phyloP scores from a whole-genome alignment of 2,888 invertebrate species.

The Pandemis heparana region DNA sequence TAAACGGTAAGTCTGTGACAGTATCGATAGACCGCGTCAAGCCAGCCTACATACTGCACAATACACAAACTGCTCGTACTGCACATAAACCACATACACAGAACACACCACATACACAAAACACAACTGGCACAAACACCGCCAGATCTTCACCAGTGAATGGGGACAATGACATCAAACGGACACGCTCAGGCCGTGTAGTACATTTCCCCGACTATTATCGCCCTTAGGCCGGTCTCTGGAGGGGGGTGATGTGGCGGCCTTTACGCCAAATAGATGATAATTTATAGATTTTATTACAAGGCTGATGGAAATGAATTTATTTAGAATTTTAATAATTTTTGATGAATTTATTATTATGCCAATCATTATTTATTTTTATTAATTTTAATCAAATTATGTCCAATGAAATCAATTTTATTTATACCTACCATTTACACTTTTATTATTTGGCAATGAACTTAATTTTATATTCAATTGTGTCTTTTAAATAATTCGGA shows the following conservation, averaged over 20 bases:
- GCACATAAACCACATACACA: not conserved
- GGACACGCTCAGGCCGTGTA: constrained; percentile 17
- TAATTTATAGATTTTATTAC: not conserved
- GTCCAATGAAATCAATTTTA: too few species aligned
- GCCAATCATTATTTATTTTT: too few species aligned
- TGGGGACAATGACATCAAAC: constrained; percentile 7
- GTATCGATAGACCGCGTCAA: constrained; percentile 9
- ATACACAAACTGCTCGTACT: constrained; percentile 7
- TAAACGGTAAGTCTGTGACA: constrained; percentile 10
- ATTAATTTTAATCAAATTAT: too few species aligned
- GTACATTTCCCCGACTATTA: constrained; percentile 14
- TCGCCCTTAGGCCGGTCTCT: constrained; percentile 25
- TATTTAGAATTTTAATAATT: too few species aligned
- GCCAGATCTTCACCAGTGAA: not conserved
- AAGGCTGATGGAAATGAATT: too few species aligned
- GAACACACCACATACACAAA: not conserved
- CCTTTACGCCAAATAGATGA: not conserved
- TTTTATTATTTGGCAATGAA: too few species aligned
- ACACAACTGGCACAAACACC: not conserved
- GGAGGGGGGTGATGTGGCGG: constrained; percentile 16
- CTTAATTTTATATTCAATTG: too few species aligned
- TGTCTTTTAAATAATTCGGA: too few species aligned
- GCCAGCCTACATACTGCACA: constrained; percentile 28
- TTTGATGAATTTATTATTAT: too few species aligned
- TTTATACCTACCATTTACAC: too few species aligned